Evolutionary conservation across 2,797 vertebrate species (phyloP).

Genomic region (Danio kyathit): DNA sequence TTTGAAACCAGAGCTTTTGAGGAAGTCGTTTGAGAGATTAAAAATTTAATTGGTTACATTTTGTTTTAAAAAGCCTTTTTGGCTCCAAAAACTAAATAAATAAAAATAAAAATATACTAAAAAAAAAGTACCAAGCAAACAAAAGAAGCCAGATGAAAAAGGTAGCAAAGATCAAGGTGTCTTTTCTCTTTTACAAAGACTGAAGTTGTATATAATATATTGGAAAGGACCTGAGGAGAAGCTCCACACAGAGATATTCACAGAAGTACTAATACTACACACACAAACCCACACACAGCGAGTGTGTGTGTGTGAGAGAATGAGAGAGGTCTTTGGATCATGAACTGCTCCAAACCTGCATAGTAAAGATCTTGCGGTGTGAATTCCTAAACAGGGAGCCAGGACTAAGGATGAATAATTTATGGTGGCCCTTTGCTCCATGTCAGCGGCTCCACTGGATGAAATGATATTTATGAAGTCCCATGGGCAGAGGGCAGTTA

Average conservation of each 20-base stretch:
- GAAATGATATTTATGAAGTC: conserved; percentile 92
- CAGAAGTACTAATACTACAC: background rate
- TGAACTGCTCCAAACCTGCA: conserved; percentile 43
- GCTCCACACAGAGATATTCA: background rate
- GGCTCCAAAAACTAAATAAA: background rate
- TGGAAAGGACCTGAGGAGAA: background rate
- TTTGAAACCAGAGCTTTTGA: conserved; percentile 52
- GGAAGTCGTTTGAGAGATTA: conserved; percentile 5
- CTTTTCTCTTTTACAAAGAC: background rate
- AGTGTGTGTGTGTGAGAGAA: background rate
- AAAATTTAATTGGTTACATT: conserved; percentile 52
- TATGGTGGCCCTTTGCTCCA: conserved; percentile 84
- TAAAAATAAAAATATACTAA: background rate
- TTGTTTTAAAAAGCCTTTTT: conserved; percentile 47
- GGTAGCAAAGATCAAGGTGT: conserved; percentile 46
- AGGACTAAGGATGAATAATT: conserved; percentile 87
- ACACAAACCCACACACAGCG: conserved; percentile 2
- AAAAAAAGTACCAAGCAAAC: conserved; percentile 2
- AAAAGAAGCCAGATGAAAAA: conserved; percentile 4
- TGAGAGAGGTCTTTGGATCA: conserved; percentile 22
- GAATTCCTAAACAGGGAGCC: conserved; percentile 85
- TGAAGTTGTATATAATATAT: conserved; percentile 15
- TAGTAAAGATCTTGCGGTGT: conserved; percentile 60
- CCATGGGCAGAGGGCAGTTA: conserved; percentile 72
- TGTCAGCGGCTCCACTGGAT: conserved; percentile 86